These are phyloP conservation scores for Lepidostoma basale DNA, from an alignment of 1,140 invertebrate species.

Conservation along the genomic window DNA sequence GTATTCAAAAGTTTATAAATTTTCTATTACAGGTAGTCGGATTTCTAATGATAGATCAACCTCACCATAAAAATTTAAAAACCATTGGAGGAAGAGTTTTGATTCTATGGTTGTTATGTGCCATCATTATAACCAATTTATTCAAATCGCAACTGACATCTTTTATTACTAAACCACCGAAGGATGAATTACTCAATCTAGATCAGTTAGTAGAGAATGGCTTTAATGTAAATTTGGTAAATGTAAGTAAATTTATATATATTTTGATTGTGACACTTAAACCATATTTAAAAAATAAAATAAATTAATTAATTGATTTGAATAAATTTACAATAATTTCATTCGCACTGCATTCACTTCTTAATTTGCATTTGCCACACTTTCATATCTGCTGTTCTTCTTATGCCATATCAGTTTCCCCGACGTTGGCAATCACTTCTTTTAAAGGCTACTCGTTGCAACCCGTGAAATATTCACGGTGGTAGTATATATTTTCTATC, in stretches of 20 bases:
- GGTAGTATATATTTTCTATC: too few species aligned
- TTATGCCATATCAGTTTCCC: too few species aligned
- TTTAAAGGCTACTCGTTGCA: too few species aligned
- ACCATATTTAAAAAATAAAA: too few species aligned
- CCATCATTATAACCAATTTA: not conserved
- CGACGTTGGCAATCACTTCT: too few species aligned
- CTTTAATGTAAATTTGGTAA: not conserved
- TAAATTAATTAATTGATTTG: too few species aligned
- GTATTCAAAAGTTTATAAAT: not conserved
- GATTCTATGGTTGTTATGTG: not conserved
- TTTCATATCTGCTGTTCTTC: too few species aligned
- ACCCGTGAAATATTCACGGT: too few species aligned
- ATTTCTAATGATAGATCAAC: not conserved
- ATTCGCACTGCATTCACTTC: too few species aligned
- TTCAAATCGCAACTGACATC: not conserved
- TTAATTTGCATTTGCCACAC: too few species aligned
- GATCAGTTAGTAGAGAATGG: not conserved
- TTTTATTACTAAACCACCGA: not conserved
- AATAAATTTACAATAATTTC: too few species aligned
- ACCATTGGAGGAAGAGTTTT: not conserved
- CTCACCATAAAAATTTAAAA: not conserved
- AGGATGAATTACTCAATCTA: not conserved
- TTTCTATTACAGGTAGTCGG: not conserved
- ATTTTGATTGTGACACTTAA: too few species aligned
- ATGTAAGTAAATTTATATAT: not conserved